Evolutionary conservation across 2,888 invertebrate genomes (phyloP), one percentile per base, ranked within the genome.

Genomic region (Acanthosepion pharaonis): DNA sequence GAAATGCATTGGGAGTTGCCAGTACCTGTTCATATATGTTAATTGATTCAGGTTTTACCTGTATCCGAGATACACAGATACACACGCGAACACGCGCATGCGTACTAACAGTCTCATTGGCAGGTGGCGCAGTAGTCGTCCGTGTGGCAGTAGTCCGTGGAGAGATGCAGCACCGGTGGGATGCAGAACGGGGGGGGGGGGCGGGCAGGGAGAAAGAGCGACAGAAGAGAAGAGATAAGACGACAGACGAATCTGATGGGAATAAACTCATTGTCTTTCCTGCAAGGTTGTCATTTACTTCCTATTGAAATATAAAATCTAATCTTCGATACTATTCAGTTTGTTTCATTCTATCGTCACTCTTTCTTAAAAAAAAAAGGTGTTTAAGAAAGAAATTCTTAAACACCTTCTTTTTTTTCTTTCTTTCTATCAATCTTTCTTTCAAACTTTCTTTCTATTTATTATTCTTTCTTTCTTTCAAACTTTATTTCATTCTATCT

Each of bases 91-190:
- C 78, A n/a, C n/a, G 4, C n/a, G n/a, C 78, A n/a, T 78, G 78
- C 78, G n/a, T n/a, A n/a, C 18, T 78, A 15, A 78, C 6, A 78
- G n/a, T n/a, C 78, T 78, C 78, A 11, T 78, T n/a, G 78, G n/a
- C 78, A 78, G 78, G 78, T 78, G 78, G 78, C 78, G 78, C 78
- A 78, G 78, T 78, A 78, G 78, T 78, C 78, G 78, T 78, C 78
- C n/a, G 78, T 78, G 78, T 78, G 78, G 78, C 78, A 78, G 78
- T 78, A 78, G 78, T 78, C 78, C 78, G 78, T 78, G 78, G 78
- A 78, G 78, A 78, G 78, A 78, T 78, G 78, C 78, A n/a, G 78
- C 78, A 33, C 78, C n/a, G 78, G n/a, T 78, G 78, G 78, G 78
- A 9, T 33, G n/a, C 15, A n/a, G 78, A 11, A 33, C 11, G 11